Evolutionary conservation across 2,888 invertebrate genomes (phyloP), one percentile per base, ranked within the genome.

Genomic region (Eupsilia transversa): DNA sequence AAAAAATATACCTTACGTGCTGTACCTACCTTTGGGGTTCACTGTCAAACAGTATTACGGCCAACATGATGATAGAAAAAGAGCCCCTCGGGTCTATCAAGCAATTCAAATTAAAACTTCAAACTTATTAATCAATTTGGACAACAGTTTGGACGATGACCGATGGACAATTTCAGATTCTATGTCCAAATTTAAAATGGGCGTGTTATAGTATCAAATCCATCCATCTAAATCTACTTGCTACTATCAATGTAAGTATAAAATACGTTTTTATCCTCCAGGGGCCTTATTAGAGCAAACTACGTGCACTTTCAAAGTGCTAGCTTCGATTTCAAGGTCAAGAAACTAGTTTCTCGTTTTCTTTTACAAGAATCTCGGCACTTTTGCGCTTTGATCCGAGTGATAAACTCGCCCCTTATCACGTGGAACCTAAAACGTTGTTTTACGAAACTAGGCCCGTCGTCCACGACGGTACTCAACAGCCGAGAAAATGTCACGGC

Each of bases 241-340:
- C 27, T 46, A 49, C 35, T 6, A 49, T 56, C n/a, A 12, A 27
- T 49, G 46, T 35, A 43, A 14, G 43, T 2, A 35, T 38, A 7
- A 30, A 9, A 77, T 43, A 57, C 3, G 17, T n/a, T 33, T 3
- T 9, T 12, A 20, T 23, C 3, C 57, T 54, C 38, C 14, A 20
- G 35, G 12, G 57, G 27, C 10, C 49, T 43, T 64, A 23, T 59
- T 63, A 64, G n/a, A 57, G 9, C 63, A 52, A 63, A 23, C n/a
- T 43, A 57, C 27, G 14, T 30, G 27, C 27, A 72, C n/a, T 38
- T 20, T 30, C 23, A 14, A 49, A 41, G 9, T 72, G 4, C 27
- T 41, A 43, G 49, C 49, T 64, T 80, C 20, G 5, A 56, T 63
- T 14, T 30, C 33, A 80, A 80, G 20, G 30, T 46, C 56, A 30